Base-by-base conservation (phyloP, 2,113 vertebrate genomes). In the Xiphophorus maculatus region DNA sequence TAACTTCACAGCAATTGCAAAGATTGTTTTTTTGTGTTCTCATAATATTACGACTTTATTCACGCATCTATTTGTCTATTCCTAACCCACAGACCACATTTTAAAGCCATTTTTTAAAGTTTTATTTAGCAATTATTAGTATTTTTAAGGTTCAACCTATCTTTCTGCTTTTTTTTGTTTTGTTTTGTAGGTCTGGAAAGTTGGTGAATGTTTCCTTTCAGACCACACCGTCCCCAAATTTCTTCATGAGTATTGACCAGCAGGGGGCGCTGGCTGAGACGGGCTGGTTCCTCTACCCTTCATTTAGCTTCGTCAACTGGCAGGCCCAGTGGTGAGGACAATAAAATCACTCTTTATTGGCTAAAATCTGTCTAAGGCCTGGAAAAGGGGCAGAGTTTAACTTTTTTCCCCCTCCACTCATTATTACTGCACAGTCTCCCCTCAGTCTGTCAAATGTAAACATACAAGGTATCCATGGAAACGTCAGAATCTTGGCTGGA, bases 271-370 rank as follows among this genome's bases (percentile, higher is more conserved):
- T 96, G 84, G 87, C 93, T 19, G 95, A 95, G 89, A 90, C 87
- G 84, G 95, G 95, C 66, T 91, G 90, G 92, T 93, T 95, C 64
- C 91, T 95, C 61, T 96, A 95, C 80, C 94, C 95, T 0, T 60
- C 93, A 0, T 95, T 96, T 77, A 91, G 83, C 51, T 96, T 96
- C 76, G 0, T 96, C 35, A 88, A 84, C 89, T 96, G 95, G 95
- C 95, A 96, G 88, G 92, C 94, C 0, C 88, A 96, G 85, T 96
- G 95, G 95, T 96, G 73, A 87, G 84, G 28, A 54, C 5, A 1
- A 10, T 3, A 37, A 14, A 48, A 8, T n/a, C 4, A 7, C 14
- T 28, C 13, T 22, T 3, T 3, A 58, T 15, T 27, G 51, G 54
- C 30, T 30, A 13, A 67, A 37, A 37, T 37, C 35, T 37, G 35